Percentiles rank a stretch among this genome's conserved stretches.
These are phyloP conservation scores for Choreutis nemorana DNA, from an alignment of 2,888 invertebrate species.

Conservation along the genomic window DNA sequence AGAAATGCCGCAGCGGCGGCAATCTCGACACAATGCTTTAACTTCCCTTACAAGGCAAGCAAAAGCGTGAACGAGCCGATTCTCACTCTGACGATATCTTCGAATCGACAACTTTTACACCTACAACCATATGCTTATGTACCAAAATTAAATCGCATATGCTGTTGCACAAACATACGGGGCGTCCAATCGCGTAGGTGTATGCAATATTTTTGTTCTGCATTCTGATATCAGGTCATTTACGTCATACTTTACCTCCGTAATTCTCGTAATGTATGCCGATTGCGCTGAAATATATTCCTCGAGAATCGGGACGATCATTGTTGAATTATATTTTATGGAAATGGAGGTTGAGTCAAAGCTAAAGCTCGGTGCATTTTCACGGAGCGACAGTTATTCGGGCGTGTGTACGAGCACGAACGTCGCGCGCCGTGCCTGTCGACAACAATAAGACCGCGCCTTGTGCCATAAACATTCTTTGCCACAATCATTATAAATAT, in stretches of 20 bases:
- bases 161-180: conserved; percentile 20
- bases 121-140: conserved; percentile 28
- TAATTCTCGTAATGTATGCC: conserved; percentile 24
- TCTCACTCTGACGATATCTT: conserved; percentile 34
- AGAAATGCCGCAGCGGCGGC: not conserved
- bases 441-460: conserved; percentile 61
- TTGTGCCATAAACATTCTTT: conserved; percentile 60
- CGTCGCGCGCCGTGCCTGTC: conserved; percentile 33
- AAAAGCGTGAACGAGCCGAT: conserved; percentile 33
- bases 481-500: conserved; percentile 58
- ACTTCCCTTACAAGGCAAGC: not conserved
- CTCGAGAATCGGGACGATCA: conserved; percentile 36
- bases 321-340: conserved; percentile 55
- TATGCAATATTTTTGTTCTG: conserved; percentile 19
- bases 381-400: conserved; percentile 46
- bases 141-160: conserved; percentile 26
- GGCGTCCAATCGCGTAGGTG: conserved; percentile 12
- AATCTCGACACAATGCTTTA: not conserved
- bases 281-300: conserved; percentile 29
- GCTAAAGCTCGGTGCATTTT: conserved; percentile 48
- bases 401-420: conserved; percentile 37
- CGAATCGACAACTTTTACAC: too few species aligned
- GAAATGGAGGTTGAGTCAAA: conserved; percentile 53
- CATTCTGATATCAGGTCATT: conserved; percentile 21
- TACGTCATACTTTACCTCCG: conserved; percentile 26